phyloP scores from a whole-genome alignment of 2,113 vertebrate species.

The Tragulus kanchil region DNA sequence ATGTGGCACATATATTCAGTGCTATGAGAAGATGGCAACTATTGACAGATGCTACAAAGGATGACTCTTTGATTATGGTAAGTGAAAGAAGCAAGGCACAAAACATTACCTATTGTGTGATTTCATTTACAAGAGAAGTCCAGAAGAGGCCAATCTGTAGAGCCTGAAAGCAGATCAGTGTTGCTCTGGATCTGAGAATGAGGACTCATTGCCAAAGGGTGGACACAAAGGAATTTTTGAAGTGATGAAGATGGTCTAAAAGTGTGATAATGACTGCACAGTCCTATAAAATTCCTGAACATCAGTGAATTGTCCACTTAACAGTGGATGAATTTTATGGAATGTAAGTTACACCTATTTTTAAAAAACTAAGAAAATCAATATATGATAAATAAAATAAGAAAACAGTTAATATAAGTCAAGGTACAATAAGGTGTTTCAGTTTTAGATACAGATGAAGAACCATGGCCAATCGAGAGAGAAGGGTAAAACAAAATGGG shows the following conservation, averaged over 20 bases:
- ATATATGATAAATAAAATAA: background rate
- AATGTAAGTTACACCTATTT: background rate
- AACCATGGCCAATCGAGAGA: background rate
- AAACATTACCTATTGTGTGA: background rate
- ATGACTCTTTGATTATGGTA: background rate
- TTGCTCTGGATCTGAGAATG: background rate
- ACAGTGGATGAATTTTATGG: background rate
- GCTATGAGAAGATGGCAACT: background rate
- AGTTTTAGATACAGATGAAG: background rate
- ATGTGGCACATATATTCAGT: background rate
- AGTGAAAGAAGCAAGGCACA: background rate
- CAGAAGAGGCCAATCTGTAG: background rate
- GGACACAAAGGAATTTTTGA: background rate
- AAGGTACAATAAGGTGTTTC: background rate
- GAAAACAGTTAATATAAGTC: background rate
- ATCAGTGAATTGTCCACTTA: background rate
- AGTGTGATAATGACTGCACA: background rate
- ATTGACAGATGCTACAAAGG: background rate
- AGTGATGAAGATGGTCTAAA: background rate
- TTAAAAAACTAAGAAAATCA: background rate
- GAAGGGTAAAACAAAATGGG: background rate
- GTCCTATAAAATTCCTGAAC: background rate
- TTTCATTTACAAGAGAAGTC: background rate
- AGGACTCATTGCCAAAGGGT: background rate
- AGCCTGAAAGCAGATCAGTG: background rate